Evolutionary conservation across 2,113 vertebrate genomes (phyloP).

Genomic region (Nematolebias whitei): DNA sequence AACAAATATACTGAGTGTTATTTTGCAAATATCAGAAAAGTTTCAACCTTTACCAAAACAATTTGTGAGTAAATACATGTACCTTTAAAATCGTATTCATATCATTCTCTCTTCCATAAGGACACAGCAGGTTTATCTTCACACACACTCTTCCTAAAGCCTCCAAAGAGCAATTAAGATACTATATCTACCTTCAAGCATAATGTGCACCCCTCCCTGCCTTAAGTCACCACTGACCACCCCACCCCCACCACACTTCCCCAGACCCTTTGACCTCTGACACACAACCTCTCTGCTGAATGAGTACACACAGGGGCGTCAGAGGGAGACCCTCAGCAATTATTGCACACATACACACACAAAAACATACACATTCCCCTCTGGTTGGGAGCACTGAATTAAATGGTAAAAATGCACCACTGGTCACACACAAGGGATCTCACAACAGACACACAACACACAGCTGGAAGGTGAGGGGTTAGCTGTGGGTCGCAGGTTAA

Average conservation of each 20-base stretch:
- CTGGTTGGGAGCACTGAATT: slow-evolving; percentile 32
- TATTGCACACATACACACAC: slow-evolving; percentile 41
- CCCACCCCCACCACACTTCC: slow-evolving; percentile 31
- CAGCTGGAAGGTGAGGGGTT: slow-evolving; percentile 56
- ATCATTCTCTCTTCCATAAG: slow-evolving; percentile 28
- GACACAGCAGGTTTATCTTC: slow-evolving; percentile 28
- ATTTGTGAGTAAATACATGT: neutral
- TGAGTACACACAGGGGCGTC: slow-evolving; percentile 79
- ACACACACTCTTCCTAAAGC: slow-evolving; percentile 30
- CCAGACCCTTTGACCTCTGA: slow-evolving; percentile 79
- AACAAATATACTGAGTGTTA: neutral
- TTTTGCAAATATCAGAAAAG: neutral
- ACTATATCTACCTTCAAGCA: slow-evolving; percentile 74
- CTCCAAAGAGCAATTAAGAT: slow-evolving; percentile 80
- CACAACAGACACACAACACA: slow-evolving; percentile 32
- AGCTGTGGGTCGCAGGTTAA: slow-evolving; percentile 58
- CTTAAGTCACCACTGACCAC: slow-evolving; percentile 25
- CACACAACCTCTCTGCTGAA: slow-evolving; percentile 82
- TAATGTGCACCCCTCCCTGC: slow-evolving; percentile 11
- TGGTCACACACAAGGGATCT: slow-evolving; percentile 43
- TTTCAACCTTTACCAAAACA: neutral
- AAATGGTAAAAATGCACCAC: slow-evolving; percentile 44
- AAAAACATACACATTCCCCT: slow-evolving; percentile 37
- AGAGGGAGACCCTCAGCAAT: slow-evolving; percentile 71
- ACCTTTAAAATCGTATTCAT: neutral